Base-by-base conservation (phyloP, 2,797 vertebrate species). In the Sebastes kiyomatsui region DNA sequence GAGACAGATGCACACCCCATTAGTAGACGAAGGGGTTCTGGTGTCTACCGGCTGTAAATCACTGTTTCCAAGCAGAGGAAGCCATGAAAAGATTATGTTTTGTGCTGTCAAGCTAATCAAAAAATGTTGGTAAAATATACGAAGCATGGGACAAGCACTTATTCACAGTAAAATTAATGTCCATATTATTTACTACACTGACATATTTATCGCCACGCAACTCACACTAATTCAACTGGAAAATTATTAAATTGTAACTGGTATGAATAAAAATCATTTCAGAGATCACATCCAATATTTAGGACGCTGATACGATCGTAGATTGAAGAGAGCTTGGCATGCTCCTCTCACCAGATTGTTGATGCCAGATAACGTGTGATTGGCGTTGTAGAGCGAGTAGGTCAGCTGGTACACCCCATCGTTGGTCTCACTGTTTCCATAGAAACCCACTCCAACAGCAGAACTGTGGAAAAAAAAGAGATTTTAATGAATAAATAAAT, bases 391-490 rank as follows among this genome's bases (percentile, higher is more conserved):
- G 93, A 99, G 93, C 75, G 98, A 97, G 74, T 98, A 97, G 93
- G 97, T 97, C 92, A 99, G 95, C 95, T 98, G 98, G 95, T 97
- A 96, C 67, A 97, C 92, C 2, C 98, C 98, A 0, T 99, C 98
- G 0, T 97, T 98, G 94, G 97, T 97, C 95, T 99, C 97, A 1
- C 98, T 99, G 96, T 99, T 99, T 79, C 98, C 98, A 65, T 99
- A 99, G 95, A 99, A 99, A 95, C 98, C 98, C 56, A 98, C 82
- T 28, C 97, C 98, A 2, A 99, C 96, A 0, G 98, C 97, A 18
- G 96, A 96, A 33, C 98, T 99, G 88, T 0, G 42, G 2, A 0
- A 42, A 79, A 82, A 80, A 91, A 56, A 72, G 12, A 76, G 28
- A 77, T 56, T n/a, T 64, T 74, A 81, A 82, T 70, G 42, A 73